Evolutionary conservation across 2,113 vertebrate genomes (phyloP).

Genomic region (Argyrosomus japonicus): DNA sequence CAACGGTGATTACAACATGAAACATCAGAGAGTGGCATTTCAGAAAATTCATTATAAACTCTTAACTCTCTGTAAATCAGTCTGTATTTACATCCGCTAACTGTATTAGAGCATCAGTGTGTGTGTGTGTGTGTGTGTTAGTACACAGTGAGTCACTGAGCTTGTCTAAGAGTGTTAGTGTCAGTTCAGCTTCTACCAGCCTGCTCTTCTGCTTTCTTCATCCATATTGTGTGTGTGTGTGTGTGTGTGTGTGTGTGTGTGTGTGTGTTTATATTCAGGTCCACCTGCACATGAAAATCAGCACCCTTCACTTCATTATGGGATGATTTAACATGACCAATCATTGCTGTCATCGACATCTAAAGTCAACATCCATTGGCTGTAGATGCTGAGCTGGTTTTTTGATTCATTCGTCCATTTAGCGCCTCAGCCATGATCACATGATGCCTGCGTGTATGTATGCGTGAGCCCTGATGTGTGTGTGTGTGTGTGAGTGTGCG

Average conservation of each 20-base stretch:
- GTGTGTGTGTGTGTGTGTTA: conserved; percentile 29
- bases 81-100: conserved; percentile 26
- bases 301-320: conserved; percentile 16
- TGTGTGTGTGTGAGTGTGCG: conserved; percentile 17
- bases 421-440: conserved; percentile 27
- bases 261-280: conserved; percentile 6
- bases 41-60: conserved; percentile 53
- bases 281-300: conserved; percentile 27
- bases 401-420: conserved; percentile 46
- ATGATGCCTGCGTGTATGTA: conserved; percentile 6
- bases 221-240: conserved; percentile 21
- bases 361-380: conserved; percentile 51
- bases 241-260: conserved; percentile 11
- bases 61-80: conserved; percentile 35
- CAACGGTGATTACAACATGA: conserved; percentile 57
- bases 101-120: conserved; percentile 26
- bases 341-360: conserved; percentile 19
- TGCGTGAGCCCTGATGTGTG: conserved; percentile 1
- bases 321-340: conserved; percentile 30
- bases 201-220: conserved; percentile 33
- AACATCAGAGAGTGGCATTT: conserved; percentile 64
- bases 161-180: conserved; percentile 61
- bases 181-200: conserved; percentile 53
- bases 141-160: conserved; percentile 52
- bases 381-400: conserved; percentile 10